A percentile compares a stretch with the other conserved stretches of the same genome.
Conservation (phyloP, 2,797 vertebrate genomes). For the Setipinna tenuifilis region DNA sequence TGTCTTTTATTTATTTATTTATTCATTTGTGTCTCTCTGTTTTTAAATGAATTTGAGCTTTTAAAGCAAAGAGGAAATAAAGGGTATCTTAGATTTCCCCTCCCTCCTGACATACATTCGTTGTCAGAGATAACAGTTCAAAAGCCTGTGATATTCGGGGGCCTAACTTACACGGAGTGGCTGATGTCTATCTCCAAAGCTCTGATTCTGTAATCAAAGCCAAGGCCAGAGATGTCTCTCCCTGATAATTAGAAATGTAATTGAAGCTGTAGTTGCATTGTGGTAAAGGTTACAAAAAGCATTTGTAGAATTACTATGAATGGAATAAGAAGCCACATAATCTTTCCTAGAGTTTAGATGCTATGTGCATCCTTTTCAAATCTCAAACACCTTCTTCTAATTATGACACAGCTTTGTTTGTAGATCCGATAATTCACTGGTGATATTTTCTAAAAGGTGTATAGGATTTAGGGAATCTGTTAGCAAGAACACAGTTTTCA, state of each 20-base stretch:
- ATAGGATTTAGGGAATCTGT: too few species aligned
- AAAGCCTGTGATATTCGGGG: constrained; percentile 56
- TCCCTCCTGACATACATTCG: constrained; percentile 40
- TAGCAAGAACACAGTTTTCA: too few species aligned
- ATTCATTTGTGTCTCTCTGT: background rate
- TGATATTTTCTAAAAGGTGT: too few species aligned
- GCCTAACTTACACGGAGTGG: constrained; percentile 55
- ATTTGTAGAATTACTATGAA: background rate
- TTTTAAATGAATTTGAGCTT: constrained; percentile 31
- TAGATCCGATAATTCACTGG: too few species aligned
- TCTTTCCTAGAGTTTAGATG: too few species aligned
- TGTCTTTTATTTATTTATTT: constrained; percentile 49
- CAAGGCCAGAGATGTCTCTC: constrained; percentile 64
- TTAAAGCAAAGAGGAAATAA: constrained; percentile 22
- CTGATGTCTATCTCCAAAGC: constrained; percentile 73
- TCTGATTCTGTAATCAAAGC: constrained; percentile 68
- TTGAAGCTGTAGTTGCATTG: background rate
- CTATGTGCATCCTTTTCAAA: too few species aligned
- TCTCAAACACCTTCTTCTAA: constrained; percentile 50
- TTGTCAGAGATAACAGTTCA: constrained; percentile 63
- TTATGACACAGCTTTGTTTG: constrained; percentile 28
- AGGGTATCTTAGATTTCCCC: constrained; percentile 40
- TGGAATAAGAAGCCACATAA: background rate
- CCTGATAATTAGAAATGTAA: constrained; percentile 60
- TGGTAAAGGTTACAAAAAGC: background rate